These are phyloP conservation scores for Crossocerus cetratus DNA, from an alignment of 2,888 invertebrate species.

Conservation along the genomic window DNA sequence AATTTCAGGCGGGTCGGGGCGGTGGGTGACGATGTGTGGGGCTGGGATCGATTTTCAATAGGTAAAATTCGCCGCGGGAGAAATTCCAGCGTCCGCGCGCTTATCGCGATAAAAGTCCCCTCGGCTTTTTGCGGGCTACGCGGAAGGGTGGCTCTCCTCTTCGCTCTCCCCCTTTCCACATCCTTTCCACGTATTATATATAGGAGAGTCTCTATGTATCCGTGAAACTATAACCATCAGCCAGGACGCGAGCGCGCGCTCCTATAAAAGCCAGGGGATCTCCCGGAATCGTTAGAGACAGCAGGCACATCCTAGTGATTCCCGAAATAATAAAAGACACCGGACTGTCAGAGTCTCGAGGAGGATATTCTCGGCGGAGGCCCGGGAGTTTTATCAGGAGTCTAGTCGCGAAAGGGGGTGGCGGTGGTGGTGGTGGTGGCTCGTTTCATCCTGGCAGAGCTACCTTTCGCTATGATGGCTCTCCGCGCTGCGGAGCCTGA, in stretches of 20 bases:
- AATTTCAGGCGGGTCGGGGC: not conserved
- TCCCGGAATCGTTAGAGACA: no score
- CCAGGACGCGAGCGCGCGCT: no score
- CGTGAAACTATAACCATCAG: no score
- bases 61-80: slow-evolving; percentile 11
- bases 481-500: slow-evolving; percentile 27
- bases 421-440: no score
- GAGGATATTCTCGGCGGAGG: slow-evolving; percentile 11
- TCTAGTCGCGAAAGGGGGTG: not conserved
- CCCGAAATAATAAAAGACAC: not conserved
- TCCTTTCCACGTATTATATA: no score
- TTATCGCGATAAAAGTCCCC: slow-evolving; percentile 18
- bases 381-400: not conserved
- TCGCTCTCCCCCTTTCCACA: not conserved
- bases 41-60: slow-evolving; percentile 18
- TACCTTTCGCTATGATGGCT: not conserved
- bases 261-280: no score
- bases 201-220: no score
- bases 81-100: slow-evolving; percentile 17
- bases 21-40: no score
- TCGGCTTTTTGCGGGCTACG: not conserved
- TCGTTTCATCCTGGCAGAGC: not conserved
- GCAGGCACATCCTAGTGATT: not conserved
- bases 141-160: not conserved
- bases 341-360: not conserved